Base-by-base conservation (phyloP, 2,113 vertebrate species). In the Bambusicola thoracicus region DNA sequence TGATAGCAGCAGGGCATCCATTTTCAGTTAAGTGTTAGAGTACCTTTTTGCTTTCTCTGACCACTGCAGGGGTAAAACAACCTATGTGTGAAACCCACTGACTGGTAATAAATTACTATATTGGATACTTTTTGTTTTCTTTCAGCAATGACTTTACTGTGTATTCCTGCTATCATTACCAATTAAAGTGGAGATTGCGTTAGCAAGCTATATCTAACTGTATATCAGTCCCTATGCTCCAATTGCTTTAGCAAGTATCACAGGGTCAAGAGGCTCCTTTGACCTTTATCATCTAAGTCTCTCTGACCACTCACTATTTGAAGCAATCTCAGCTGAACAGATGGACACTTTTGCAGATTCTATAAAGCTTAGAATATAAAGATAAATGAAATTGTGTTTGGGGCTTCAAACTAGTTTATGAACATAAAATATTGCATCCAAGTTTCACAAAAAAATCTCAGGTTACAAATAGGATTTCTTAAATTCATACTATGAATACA, bases 251-350 rank as follows among this genome's bases (percentile, higher is more conserved):
- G 94, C 93, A 91, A 96, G 97, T 92, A 97, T 77, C 96, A 93
- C 92, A 34, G 95, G 98, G 98, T 98, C 97, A 97, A 96, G 97
- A 97, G 97, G 94, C 94, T 96, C 90, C 93, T 97, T 83, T 98
- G 98, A 99, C 98, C 98, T 98, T 96, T 95, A 94, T 89, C 97
- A 95, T 96, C 97, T 97, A 97, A 96, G 97, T 97, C 97, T 94
- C 97, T 94, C 96, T 98, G 97, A 95, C 97, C 97, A 97, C 95
- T 98, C 96, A 92, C 95, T 94, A 95, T 96, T 97, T 94, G 95
- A 97, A 85, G 98, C 98, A 98, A 98, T 97, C 97, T 98, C 96
- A 73, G 95, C 97, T 96, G 98, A 99, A 99, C 98, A 99, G 98
- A 99, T 98, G 98, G 98, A 98, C 97, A 96, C 78, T 96, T 97